Evolutionary conservation across 92 coral and sea anemone species (phyloP).

Genomic region (Phenganax subtilis): DNA sequence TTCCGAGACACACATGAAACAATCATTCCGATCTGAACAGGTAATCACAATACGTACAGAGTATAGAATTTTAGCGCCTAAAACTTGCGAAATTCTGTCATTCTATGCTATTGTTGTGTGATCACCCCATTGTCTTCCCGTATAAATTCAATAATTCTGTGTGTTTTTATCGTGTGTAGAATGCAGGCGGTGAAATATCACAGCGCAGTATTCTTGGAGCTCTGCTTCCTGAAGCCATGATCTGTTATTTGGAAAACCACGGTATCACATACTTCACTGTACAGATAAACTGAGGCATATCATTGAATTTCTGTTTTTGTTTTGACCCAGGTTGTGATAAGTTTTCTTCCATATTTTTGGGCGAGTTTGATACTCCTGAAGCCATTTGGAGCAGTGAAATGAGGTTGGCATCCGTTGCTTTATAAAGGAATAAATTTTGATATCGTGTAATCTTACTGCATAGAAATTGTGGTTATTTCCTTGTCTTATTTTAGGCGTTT

Average conservation of each 20-base stretch:
- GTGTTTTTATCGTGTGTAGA: constrained; percentile 20
- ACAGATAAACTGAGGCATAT: not conserved
- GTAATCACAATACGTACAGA: constrained; percentile 28
- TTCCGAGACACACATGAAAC: constrained; percentile 81
- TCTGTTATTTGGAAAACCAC: constrained; percentile 92
- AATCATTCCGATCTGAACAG: constrained; percentile 94
- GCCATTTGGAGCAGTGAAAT: constrained; percentile 98
- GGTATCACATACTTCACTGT: constrained; percentile 57
- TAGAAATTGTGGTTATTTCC: not conserved
- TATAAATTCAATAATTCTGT: not conserved
- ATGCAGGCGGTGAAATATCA: constrained; percentile 70
- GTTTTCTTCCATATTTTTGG: constrained; percentile 87
- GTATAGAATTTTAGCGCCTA: not conserved
- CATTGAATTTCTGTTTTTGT: constrained; percentile 10
- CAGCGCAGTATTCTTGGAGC: constrained; percentile 87
- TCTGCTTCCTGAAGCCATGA: constrained; percentile 96
- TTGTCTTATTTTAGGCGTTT: constrained; percentile 56
- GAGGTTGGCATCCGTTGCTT: constrained; percentile 56
- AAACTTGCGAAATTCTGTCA: too few species aligned
- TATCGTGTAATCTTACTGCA: not conserved
- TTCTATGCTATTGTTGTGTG: not conserved
- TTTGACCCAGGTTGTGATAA: constrained; percentile 68
- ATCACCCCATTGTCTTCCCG: not conserved
- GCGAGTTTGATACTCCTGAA: constrained; percentile 98
- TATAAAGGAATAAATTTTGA: not conserved